These are phyloP conservation scores for Brotula barbata DNA, from an alignment of 2,797 vertebrate genomes.

Conservation along the genomic window DNA sequence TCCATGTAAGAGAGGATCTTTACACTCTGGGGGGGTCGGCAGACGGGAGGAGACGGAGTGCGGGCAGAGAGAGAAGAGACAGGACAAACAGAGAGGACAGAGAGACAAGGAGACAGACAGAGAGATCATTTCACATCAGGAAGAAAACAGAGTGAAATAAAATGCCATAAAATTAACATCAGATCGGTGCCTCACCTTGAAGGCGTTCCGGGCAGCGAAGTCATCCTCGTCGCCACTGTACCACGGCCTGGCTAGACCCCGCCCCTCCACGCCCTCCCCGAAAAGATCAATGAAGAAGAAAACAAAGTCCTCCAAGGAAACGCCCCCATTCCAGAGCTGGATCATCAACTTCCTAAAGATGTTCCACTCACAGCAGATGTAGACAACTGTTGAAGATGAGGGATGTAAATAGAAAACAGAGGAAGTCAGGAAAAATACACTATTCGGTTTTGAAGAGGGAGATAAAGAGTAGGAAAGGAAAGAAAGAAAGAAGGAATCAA, in stretches of 20 bases:
- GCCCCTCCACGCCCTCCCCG: constrained; percentile 78
- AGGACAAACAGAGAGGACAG: no score
- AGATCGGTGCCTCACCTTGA: constrained; percentile 73
- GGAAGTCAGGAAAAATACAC: no score
- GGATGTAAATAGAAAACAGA: not conserved
- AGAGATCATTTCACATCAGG: no score
- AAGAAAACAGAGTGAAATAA: not conserved
- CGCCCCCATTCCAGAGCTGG: constrained; percentile 74
- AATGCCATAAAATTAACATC: not conserved
- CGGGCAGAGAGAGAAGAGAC: no score
- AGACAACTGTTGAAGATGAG: constrained; percentile 80
- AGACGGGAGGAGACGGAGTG: no score
- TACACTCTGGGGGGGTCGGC: no score
- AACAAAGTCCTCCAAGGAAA: constrained; percentile 81
- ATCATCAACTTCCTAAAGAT: constrained; percentile 86
- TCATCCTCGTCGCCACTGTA: constrained; percentile 80
- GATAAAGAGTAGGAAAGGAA: not conserved
- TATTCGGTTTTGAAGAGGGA: no score
- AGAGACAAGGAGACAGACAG: no score
- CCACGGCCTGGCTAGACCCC: constrained; percentile 79
- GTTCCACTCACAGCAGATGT: constrained; percentile 84
- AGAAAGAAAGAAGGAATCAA: not conserved
- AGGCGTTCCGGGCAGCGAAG: constrained; percentile 74
- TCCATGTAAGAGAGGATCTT: constrained; percentile 89
- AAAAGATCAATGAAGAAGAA: constrained; percentile 92